Base-by-base conservation (phyloP, 2,113 vertebrate genomes). In the Aythya baeri region DNA sequence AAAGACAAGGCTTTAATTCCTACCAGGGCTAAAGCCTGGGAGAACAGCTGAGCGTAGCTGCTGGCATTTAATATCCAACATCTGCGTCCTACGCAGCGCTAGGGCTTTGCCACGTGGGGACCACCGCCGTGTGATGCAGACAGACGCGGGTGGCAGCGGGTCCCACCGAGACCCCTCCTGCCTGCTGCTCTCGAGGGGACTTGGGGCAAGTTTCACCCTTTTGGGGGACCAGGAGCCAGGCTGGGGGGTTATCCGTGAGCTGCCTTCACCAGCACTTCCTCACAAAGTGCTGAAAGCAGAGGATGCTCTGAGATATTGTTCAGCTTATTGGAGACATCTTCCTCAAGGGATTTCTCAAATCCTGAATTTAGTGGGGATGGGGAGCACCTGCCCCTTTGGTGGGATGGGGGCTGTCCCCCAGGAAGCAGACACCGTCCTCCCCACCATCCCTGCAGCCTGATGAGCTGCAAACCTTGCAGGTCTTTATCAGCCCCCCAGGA, bases 391-490 rank as follows among this genome's bases (percentile, higher is more conserved):
- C 50, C 31, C 11, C 0, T 20, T 7, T 5, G 52, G 62, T 5
- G 66, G n/a, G 38, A 55, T 13, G 15, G 8, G 55, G 11, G 11
- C 5, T 16, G 21, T 31, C 16, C 25, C 31, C 52, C 13, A 3
- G 17, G 62, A n/a, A 62, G 32, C 9, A 31, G 81, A 84, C n/a
- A 21, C 68, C 26, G 78, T 59, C 22, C 49, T 52, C 10, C 18
- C 23, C 5, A 2, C 18, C 41, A n/a, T 29, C 26, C 7, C 77
- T 50, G 65, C 54, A 54, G 75, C 58, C 8, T 55, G 17, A 9
- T 1, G 4, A 77, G 70, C 65, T 29, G 58, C 3, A 34, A 52
- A 13, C 0, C 1, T 2, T 0, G 4, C 0, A 1, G 31, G 34
- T 88, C n/a, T 65, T 17, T 38, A 5, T 41, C 65, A 32, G 29